Percentiles rank a stretch among this genome's conserved stretches.
These are phyloP conservation scores for Tipula vernalis DNA, from an alignment of 2,888 invertebrate genomes.

Conservation along the genomic window DNA sequence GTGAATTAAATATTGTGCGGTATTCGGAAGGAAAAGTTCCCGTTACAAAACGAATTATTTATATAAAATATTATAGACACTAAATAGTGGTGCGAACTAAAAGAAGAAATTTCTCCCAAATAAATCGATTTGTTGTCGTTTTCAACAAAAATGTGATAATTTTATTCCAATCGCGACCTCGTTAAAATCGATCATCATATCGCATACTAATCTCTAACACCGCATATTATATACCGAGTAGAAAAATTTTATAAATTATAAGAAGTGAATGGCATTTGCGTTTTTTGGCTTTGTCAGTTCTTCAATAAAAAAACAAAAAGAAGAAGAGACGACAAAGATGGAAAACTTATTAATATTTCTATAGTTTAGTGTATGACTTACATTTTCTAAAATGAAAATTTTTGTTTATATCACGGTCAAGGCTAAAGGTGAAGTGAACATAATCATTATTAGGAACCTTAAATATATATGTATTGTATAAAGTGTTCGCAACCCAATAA, in stretches of 20 bases:
- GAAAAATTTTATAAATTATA: neutral
- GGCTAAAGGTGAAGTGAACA: neutral
- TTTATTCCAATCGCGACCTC: slow-evolving; percentile 4
- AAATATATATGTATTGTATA: neutral
- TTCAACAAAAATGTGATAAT: neutral
- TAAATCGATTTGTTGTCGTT: neutral
- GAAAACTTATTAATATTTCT: neutral
- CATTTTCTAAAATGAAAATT: neutral
- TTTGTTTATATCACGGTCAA: neutral
- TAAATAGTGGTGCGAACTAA: neutral
- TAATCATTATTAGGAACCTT: neutral
- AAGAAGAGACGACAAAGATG: neutral
- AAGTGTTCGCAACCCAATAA: neutral
- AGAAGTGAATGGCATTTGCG: neutral
- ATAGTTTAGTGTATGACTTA: neutral
- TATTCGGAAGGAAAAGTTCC: neutral
- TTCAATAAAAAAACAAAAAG: neutral
- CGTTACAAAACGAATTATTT: neutral
- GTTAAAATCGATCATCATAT: neutral
- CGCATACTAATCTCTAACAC: neutral
- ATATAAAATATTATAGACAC: neutral
- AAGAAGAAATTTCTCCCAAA: neutral
- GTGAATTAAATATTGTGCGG: neutral
- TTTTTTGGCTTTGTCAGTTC: neutral
- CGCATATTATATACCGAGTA: neutral